phyloP scores from a whole-genome alignment of 2,888 invertebrate genomes.

The Apodemia hepburni region DNA sequence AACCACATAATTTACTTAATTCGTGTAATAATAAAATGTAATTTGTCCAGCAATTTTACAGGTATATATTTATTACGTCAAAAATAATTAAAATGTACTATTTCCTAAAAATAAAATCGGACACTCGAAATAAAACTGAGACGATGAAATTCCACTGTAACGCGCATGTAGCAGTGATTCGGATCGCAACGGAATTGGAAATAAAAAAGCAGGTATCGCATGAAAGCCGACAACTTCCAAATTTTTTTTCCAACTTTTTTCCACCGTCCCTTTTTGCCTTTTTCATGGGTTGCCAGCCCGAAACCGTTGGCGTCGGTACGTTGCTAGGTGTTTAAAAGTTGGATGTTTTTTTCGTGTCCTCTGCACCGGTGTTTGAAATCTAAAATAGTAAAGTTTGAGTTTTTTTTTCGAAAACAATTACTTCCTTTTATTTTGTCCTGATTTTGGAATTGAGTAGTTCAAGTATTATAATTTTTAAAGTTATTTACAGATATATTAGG shows the following conservation, averaged over 20 bases:
- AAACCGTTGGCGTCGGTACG: slow-evolving; percentile 38
- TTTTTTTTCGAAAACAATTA: background rate
- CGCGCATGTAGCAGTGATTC: slow-evolving; percentile 43
- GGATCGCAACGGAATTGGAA: slow-evolving; percentile 36
- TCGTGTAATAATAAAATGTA: too few species aligned
- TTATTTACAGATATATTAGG: too few species aligned
- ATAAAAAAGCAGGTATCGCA: slow-evolving; percentile 45
- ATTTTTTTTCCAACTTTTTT: slow-evolving; percentile 39
- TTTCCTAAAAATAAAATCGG: slow-evolving; percentile 20
- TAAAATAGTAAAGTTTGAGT: slow-evolving; percentile 9
- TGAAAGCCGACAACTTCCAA: slow-evolving; percentile 51
- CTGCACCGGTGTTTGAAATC: slow-evolving; percentile 13
- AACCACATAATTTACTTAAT: too few species aligned
- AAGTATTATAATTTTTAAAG: too few species aligned
- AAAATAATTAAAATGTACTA: slow-evolving; percentile 4
- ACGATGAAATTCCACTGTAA: slow-evolving; percentile 40
- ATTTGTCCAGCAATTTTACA: too few species aligned
- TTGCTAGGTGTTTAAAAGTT: slow-evolving; percentile 35
- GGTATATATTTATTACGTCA: too few species aligned
- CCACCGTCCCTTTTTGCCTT: slow-evolving; percentile 32
- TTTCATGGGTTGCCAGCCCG: slow-evolving; percentile 38
- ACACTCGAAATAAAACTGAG: slow-evolving; percentile 32
- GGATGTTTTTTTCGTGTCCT: slow-evolving; percentile 24
- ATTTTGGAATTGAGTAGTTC: too few species aligned
- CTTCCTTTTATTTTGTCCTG: background rate